These are phyloP conservation scores for Helostoma temminkii DNA, from an alignment of 2,797 vertebrate genomes.

Conservation along the genomic window DNA sequence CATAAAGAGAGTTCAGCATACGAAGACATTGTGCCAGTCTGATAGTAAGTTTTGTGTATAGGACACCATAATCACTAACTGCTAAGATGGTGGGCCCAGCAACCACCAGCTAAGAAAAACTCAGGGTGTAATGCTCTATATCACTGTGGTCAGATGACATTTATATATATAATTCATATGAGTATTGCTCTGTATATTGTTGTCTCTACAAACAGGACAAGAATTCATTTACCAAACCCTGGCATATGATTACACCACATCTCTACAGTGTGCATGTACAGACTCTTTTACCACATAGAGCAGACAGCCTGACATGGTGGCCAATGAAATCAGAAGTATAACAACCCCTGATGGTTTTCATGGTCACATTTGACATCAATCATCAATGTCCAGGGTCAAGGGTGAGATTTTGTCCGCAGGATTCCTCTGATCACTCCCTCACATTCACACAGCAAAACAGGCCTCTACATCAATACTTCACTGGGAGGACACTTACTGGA, in stretches of 20 bases:
- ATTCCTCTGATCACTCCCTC: conserved; percentile 78
- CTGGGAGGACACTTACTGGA: conserved; percentile 81
- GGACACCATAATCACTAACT: neutral
- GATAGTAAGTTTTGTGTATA: too few relatives aligned
- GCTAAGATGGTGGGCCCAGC: neutral
- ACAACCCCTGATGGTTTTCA: conserved; percentile 76
- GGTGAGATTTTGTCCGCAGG: conserved; percentile 73
- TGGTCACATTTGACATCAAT: conserved; percentile 79
- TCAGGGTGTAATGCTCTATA: conserved; percentile 45
- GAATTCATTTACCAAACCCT: conserved; percentile 59
- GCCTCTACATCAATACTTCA: conserved; percentile 81
- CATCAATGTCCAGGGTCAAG: conserved; percentile 74
- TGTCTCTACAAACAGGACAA: conserved; percentile 71
- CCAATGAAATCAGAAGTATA: conserved; percentile 82
- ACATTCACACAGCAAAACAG: conserved; percentile 69
- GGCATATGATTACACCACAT: conserved; percentile 56
- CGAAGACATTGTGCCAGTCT: too few relatives aligned
- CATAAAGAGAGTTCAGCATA: too few relatives aligned
- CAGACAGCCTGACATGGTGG: conserved; percentile 75
- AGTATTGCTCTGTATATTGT: conserved; percentile 56
- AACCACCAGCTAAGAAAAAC: conserved; percentile 19
- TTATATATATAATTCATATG: too few relatives aligned
- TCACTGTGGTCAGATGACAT: conserved; percentile 50
- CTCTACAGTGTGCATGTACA: conserved; percentile 37
- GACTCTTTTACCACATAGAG: conserved; percentile 57